phyloP scores from a whole-genome alignment of 35 echinoderm and acorn worm genomes.

The Hemicentrotus pulcherrimus region DNA sequence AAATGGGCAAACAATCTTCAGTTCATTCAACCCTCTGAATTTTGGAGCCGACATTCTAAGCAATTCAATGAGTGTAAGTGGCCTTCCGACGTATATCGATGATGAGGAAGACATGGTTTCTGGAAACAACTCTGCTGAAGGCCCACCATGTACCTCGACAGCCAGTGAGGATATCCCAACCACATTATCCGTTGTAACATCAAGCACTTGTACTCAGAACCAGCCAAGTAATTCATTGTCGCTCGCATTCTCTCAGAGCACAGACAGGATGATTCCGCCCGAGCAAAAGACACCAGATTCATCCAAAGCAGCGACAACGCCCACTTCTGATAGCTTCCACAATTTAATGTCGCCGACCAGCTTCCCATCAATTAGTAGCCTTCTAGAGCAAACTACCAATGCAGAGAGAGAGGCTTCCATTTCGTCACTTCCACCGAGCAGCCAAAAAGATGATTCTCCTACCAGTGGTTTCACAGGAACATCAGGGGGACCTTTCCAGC shows the following conservation, averaged over 20 bases:
- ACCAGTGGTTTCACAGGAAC: background rate
- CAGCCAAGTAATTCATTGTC: slow-evolving; percentile 24
- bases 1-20: slow-evolving; percentile 51
- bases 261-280: background rate
- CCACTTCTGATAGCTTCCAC: slow-evolving; percentile 47
- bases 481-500: slow-evolving; percentile 37
- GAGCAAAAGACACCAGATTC: background rate
- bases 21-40: slow-evolving; percentile 38
- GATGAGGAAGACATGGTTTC: slow-evolving; percentile 57
- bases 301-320: slow-evolving; percentile 28
- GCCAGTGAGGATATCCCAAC: slow-evolving; percentile 29
- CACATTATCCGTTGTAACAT: slow-evolving; percentile 37
- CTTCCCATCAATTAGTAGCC: slow-evolving; percentile 47
- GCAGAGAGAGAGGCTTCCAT: slow-evolving; percentile 42
- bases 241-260: background rate
- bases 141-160: slow-evolving; percentile 31
- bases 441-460: slow-evolving; percentile 29
- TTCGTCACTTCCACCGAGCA: slow-evolving; percentile 46
- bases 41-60: slow-evolving; percentile 75
- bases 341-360: slow-evolving; percentile 36
- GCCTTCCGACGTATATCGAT: slow-evolving; percentile 77
- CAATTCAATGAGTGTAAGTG: slow-evolving; percentile 83
- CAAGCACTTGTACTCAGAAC: background rate
- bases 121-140: background rate
- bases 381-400: slow-evolving; percentile 42